Evolutionary conservation across 2,113 vertebrate genomes (phyloP).

Genomic region (Rhinopomastus cyanomelas): DNA sequence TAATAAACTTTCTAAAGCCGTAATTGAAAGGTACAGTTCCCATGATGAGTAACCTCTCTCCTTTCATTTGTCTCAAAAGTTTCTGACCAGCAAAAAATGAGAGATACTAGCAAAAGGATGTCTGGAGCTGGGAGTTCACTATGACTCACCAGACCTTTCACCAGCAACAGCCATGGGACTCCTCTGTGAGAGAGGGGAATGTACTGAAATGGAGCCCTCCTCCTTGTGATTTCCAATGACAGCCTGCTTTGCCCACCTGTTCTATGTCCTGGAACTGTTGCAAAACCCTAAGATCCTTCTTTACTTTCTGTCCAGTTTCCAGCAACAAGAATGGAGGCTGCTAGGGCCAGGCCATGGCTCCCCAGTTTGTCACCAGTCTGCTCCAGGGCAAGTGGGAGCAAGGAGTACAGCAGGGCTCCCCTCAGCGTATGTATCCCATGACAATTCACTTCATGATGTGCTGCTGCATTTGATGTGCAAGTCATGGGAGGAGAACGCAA

Average conservation of each 20-base stretch:
- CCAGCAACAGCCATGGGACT: neutral
- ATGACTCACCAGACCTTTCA: neutral
- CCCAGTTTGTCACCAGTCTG: neutral
- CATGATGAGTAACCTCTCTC: neutral
- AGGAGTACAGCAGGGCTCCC: neutral
- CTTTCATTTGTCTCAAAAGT: neutral
- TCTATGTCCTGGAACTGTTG: neutral
- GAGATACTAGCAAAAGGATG: neutral
- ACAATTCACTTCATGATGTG: neutral
- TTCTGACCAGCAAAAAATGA: neutral
- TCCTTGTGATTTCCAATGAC: neutral
- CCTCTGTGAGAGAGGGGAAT: rapidly evolving
- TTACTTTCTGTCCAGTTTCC: neutral
- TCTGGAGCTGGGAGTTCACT: neutral
- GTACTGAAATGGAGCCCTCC: neutral
- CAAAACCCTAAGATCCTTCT: neutral
- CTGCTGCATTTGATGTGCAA: neutral
- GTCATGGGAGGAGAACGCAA: neutral
- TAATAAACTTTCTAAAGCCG: neutral
- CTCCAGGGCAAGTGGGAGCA: neutral
- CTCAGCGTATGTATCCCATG: rapidly evolving
- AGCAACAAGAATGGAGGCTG: neutral
- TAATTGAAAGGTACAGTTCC: neutral
- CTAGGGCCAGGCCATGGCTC: neutral
- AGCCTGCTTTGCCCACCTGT: neutral